A percentile compares a stretch with the other conserved stretches of the same genome.
Conservation (phyloP, 2,113 vertebrate species). For the Alectura lathami region DNA sequence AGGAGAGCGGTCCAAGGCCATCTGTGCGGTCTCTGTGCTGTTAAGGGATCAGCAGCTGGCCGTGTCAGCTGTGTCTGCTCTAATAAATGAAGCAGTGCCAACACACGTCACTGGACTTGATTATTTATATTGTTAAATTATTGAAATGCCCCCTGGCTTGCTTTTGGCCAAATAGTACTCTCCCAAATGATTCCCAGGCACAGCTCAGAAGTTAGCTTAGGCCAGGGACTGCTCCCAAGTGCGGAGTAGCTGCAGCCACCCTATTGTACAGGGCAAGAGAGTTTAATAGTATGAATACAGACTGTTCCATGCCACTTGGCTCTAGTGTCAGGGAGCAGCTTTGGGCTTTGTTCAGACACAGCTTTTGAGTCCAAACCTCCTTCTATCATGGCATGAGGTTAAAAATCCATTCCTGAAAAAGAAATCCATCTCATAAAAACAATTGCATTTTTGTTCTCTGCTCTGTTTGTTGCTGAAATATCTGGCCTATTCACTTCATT, state of each 20-base stretch:
- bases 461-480: background rate
- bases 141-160: slow-evolving; percentile 40
- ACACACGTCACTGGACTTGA: background rate
- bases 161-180: slow-evolving; percentile 3
- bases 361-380: background rate
- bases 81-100: slow-evolving; percentile 36
- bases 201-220: background rate
- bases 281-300: background rate
- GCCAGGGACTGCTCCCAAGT: background rate
- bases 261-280: background rate
- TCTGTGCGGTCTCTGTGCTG: background rate
- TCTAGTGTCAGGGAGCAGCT: background rate
- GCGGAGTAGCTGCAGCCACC: background rate
- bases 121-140: slow-evolving; percentile 56
- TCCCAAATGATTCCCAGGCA: background rate
- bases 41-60: slow-evolving; percentile 30
- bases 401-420: background rate
- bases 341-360: background rate
- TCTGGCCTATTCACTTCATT: background rate
- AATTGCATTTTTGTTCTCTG: background rate
- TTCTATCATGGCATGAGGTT: background rate
- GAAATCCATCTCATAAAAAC: background rate
- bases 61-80: background rate
- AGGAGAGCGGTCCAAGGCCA: background rate
- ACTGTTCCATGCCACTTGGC: background rate